These are phyloP conservation scores for Halcyon malimbica DNA, from an alignment of 2,113 vertebrate genomes.

Conservation along the genomic window DNA sequence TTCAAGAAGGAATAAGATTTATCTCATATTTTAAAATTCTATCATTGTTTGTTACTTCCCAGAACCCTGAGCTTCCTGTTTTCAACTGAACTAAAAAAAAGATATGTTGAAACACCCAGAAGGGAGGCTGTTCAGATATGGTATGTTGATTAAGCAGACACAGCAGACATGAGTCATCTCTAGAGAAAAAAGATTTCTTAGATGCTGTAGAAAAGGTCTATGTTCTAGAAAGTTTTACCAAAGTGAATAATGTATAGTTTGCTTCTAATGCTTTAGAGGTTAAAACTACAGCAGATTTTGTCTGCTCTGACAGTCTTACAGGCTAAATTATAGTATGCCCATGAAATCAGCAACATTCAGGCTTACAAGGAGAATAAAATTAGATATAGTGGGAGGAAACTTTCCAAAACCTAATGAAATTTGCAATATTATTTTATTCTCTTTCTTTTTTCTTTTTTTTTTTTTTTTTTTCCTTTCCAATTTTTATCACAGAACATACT, in stretches of 20 bases:
- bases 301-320: slow-evolving; percentile 13
- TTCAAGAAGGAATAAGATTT: background rate
- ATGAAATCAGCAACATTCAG: slow-evolving; percentile 19
- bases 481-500: background rate
- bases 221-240: background rate
- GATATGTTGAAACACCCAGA: background rate
- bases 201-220: background rate
- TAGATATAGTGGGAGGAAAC: background rate
- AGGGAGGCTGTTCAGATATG: background rate
- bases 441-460: background rate
- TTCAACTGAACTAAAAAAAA: background rate
- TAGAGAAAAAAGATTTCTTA: background rate
- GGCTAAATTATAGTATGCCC: slow-evolving; percentile 1
- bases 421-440: background rate
- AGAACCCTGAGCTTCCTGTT: background rate
- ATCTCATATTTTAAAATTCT: background rate
- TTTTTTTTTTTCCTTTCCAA: background rate
- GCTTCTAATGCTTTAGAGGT: background rate
- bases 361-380: slow-evolving; percentile 22
- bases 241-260: background rate
- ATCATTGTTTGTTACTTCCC: background rate
- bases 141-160: background rate
- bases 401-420: slow-evolving; percentile 11
- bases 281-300: background rate
- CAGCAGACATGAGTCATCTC: background rate